Conservation (phyloP, 2,113 vertebrate genomes). For the Hydrolagus affinis region DNA sequence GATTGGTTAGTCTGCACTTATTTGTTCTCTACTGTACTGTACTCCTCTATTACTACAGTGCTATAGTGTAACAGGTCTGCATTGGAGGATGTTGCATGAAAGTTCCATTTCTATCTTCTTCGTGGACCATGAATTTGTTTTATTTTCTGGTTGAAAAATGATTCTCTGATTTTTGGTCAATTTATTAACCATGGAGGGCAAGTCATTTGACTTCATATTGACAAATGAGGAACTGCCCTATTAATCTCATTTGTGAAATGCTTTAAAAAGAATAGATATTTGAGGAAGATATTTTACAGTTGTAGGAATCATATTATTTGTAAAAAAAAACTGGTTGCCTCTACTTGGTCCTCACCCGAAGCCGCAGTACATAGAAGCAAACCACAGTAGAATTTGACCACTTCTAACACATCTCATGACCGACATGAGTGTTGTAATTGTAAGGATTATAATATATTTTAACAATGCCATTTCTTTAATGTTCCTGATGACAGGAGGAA, state of each 20-base stretch:
- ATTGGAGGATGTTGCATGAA: background rate
- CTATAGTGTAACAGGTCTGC: background rate
- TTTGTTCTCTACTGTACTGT: too few relatives aligned
- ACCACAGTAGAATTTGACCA: slow-evolving; percentile 7
- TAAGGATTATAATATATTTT: background rate
- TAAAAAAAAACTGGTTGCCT: background rate
- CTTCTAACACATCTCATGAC: background rate
- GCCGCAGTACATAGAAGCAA: background rate
- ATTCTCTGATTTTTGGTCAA: too few relatives aligned
- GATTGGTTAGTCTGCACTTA: too few relatives aligned
- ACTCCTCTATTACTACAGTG: too few relatives aligned
- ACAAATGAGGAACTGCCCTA: background rate
- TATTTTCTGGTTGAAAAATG: background rate
- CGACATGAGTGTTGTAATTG: background rate
- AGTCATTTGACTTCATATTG: background rate
- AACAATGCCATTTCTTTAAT: background rate
- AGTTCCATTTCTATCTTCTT: background rate
- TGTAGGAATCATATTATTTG: background rate
- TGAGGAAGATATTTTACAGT: too few relatives aligned
- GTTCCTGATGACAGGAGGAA: background rate
- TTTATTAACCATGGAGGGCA: background rate
- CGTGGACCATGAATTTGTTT: background rate
- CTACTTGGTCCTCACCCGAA: background rate
- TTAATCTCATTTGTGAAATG: too few relatives aligned
- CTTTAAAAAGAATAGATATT: too few relatives aligned